Base-by-base conservation (phyloP, 2,888 invertebrate species). In the Rhyacophila evoluta region DNA sequence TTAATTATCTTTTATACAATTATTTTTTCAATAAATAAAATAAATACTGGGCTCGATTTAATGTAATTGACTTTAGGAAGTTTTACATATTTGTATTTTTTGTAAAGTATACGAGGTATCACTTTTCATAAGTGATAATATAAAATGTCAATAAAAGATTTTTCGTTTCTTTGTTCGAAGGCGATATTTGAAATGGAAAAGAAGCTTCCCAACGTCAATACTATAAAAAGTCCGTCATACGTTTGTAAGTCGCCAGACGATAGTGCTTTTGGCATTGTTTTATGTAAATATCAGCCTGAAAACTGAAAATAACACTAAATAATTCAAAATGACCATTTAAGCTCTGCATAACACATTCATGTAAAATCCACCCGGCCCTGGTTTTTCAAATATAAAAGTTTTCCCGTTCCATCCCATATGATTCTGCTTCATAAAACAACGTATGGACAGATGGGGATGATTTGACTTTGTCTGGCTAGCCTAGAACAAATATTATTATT, bases 301-400 rank as follows among this genome's bases (percentile, higher is more conserved):
- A 55, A 55, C 55, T 55, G 55, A 55, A n/a, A 55, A 55, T 55
- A 55, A 55, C 55, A 15, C 55, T 55, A 55, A 55, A 33, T 33
- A 33, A 55, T 55, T 55, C 55, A 25, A 55, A 55, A 55, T 55
- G 25, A 55, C 55, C 55, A 19, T 55, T 55, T 55, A 55, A 55
- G 55, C 55, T 55, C 8, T 55, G 55, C 55, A 55, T 19, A 55
- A 55, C 25, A 55, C 55, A 55, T 55, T 19, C 55, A 19, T 55
- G 55, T 55, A 55, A 55, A 55, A 55, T 1, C 25, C 55, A 55
- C 19, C 55, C 55, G 25, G 55, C 55, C 19, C 25, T 19, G 19
- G 55, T 55, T 55, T 55, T 55, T 55, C 55, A 55, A 55, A 55
- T 55, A 55, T 19, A 55, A 55, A 55, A 55, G 55, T 55, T 55